Percentiles rank a stretch among this genome's conserved stretches.
phyloP scores from a whole-genome alignment of 2,113 vertebrate genomes.

The Plestiodon gilberti region DNA sequence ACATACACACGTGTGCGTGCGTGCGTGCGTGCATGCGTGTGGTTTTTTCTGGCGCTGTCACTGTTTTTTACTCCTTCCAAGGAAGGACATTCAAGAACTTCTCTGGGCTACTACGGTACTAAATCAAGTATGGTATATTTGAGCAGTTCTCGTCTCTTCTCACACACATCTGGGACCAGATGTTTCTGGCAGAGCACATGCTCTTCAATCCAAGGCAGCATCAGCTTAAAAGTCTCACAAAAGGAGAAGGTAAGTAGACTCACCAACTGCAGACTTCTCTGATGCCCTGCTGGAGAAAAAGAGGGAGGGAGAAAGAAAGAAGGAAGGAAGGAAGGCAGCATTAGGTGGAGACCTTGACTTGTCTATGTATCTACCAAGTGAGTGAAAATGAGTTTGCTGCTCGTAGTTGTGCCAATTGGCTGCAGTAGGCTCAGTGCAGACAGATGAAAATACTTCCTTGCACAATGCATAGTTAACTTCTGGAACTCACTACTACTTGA shows the following conservation, averaged over 20 bases:
- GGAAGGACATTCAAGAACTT: not conserved
- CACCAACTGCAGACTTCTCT: conserved; percentile 24
- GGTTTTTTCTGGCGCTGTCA: no score
- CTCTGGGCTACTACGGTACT: not conserved
- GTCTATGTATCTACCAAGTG: not conserved
- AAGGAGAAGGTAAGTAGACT: not conserved
- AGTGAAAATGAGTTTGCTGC: not conserved
- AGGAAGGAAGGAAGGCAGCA: not conserved
- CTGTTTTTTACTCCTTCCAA: no score
- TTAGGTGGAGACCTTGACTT: not conserved
- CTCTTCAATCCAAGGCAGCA: no score
- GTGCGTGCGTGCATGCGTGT: no score
- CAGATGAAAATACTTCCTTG: no score
- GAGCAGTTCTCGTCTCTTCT: not conserved
- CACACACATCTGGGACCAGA: no score
- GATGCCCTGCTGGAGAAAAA: conserved; percentile 4
- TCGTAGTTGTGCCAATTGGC: no score
- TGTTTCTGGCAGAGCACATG: not conserved
- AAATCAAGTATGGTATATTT: no score
- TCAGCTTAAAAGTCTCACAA: not conserved
- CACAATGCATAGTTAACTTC: no score
- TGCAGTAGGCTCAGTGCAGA: no score
- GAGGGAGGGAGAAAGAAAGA: not conserved
- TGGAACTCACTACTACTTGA: no score
- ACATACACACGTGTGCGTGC: no score